Evolutionary conservation across 2,888 invertebrate species (phyloP), one percentile per base, ranked within the genome.

Genomic region (Drosophila siamana): DNA sequence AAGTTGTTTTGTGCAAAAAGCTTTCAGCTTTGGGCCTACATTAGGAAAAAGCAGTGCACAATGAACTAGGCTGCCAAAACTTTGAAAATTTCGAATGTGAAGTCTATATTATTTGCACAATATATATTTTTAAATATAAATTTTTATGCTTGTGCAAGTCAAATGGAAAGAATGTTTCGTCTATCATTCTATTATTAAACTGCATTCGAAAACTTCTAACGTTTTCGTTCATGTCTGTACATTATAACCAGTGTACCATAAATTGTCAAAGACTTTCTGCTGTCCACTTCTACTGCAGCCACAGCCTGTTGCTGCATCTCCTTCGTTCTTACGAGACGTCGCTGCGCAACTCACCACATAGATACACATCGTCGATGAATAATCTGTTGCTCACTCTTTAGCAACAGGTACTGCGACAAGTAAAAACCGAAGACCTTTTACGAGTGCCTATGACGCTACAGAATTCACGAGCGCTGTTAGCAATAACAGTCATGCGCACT

Each of bases 351-450:
- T 65, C 75, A 80, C 82, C 56, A 70, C 57, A 56, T 48, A 16
- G 67, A 78, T 50, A 63, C 65, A 57, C 55, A 43, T 33, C 22
- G 40, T 38, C 64, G 43, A 57, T 47, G 66, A 78, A 67, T 76
- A 88, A 89, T 86, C 89, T 88, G 90, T 90, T 90, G 88, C 90
- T 88, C 77, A 80, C 80, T 76, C 78, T 86, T 72, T 86, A 86
- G 90, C 90, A 91, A 90, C 90, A 90, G 91, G 91, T 90, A 82
- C 77, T 55, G 72, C 40, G 16, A 36, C 47, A 47, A 48, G 54
- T 60, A 41, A 40, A 55, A 51, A 8, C 33, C 48, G 16, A 56
- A 38, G 11, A 55, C n/a, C 15, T 9, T 16, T n/a, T 19, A 47
- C 40, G 41, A 43, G 24, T 43, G 55, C 15, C 36, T 50, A 33